Conservation (phyloP, 2,113 vertebrate genomes). For the Oriolus oriolus region DNA sequence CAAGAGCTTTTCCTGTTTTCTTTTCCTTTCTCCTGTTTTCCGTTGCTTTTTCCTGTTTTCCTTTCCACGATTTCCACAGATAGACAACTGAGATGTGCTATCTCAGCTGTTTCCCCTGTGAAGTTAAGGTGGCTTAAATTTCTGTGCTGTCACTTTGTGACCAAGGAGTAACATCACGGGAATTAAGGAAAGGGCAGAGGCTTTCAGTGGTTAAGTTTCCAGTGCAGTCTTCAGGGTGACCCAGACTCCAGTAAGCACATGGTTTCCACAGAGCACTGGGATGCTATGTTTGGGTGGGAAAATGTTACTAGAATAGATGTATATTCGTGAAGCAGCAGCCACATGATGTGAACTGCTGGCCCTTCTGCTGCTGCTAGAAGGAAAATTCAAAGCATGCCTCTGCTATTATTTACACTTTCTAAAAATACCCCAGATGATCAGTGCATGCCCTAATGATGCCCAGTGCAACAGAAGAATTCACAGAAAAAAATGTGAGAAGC, state of each 20-base stretch:
- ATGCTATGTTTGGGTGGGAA: conserved; percentile 37
- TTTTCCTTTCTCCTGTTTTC: background rate
- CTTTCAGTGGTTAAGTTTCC: background rate
- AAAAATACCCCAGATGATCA: background rate
- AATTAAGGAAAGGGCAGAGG: background rate
- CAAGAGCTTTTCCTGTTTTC: background rate
- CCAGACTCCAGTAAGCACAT: background rate
- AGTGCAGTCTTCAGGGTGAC: background rate
- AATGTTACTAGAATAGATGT: conserved; percentile 33
- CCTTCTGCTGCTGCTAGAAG: background rate
- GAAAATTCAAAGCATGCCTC: background rate
- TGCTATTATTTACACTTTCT: background rate
- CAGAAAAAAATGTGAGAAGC: background rate
- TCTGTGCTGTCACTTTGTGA: background rate
- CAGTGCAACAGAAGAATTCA: background rate
- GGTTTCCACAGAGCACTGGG: background rate
- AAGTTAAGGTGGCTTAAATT: background rate
- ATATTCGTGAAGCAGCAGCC: background rate
- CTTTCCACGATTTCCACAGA: background rate
- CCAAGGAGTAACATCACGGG: background rate
- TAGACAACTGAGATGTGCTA: background rate
- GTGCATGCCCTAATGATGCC: background rate
- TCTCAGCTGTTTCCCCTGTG: background rate
- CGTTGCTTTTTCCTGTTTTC: background rate
- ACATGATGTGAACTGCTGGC: background rate